These are phyloP conservation scores for Dinomys branickii DNA, from an alignment of 2,113 vertebrate genomes.

Conservation along the genomic window DNA sequence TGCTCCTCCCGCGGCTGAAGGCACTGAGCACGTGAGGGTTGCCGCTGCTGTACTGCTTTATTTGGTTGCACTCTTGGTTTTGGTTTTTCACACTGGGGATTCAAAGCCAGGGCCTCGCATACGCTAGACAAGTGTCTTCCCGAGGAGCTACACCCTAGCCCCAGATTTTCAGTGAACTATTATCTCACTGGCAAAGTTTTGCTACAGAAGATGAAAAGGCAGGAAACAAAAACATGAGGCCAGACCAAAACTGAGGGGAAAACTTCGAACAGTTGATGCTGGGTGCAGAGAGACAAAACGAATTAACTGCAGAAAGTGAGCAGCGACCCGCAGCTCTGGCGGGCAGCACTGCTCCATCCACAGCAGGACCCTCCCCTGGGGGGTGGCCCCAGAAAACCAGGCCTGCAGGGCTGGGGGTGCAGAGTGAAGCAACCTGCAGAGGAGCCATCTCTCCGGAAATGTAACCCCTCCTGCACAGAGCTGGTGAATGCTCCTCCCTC, in stretches of 20 bases:
- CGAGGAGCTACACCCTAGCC: not conserved
- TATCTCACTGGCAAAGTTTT: not conserved
- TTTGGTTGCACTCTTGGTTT: not conserved
- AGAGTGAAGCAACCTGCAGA: not conserved
- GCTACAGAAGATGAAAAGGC: not conserved
- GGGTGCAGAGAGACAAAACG: not conserved
- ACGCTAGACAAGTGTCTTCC: not conserved
- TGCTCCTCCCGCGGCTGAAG: not conserved
- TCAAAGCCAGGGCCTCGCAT: not conserved
- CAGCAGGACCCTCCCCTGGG: no score
- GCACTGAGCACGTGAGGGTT: not conserved
- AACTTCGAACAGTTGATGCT: fast-evolving
- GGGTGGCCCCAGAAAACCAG: fast-evolving
- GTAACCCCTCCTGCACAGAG: not conserved
- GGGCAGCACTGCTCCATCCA: not conserved
- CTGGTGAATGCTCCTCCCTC: not conserved
- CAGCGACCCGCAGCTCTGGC: not conserved
- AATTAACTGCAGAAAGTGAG: not conserved
- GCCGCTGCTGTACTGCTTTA: not conserved
- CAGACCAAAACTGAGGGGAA: not conserved
- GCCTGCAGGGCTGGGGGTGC: not conserved
- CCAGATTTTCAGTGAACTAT: not conserved
- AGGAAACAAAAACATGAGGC: not conserved
- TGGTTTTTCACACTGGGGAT: not conserved
- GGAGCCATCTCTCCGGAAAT: not conserved